Conservation (phyloP, 1,140 invertebrate genomes). For the Batillaria attramentaria region DNA sequence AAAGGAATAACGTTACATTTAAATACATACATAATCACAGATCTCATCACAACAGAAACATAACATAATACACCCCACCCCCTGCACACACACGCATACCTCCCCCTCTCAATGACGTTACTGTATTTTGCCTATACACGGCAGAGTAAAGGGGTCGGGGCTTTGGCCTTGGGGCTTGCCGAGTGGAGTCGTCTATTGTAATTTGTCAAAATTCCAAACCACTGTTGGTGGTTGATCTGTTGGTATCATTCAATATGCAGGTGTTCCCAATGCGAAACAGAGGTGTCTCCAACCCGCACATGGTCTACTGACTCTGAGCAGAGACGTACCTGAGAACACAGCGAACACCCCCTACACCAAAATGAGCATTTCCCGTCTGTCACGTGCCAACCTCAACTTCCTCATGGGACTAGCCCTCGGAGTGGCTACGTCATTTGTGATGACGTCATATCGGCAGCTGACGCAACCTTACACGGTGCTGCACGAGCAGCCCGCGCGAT, state of each 20-base stretch:
- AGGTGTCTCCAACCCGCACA: background rate
- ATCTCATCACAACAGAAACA: too few species aligned
- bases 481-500: background rate
- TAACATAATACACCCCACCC: too few species aligned
- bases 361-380: background rate
- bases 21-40: too few species aligned
- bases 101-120: too few species aligned
- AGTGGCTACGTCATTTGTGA: background rate
- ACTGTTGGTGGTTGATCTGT: too few species aligned
- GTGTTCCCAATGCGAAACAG: background rate
- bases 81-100: too few species aligned
- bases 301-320: background rate
- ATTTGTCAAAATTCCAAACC: too few species aligned
- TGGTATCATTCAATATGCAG: background rate
- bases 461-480: background rate
- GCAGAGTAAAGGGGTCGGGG: too few species aligned
- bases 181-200: too few species aligned
- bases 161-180: too few species aligned
- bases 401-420: background rate
- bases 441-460: conserved; percentile 1
- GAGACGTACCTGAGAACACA: background rate
- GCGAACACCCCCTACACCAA: background rate
- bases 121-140: too few species aligned
- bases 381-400: background rate
- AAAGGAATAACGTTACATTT: too few species aligned